These are phyloP conservation scores for Matsumurasca onukii DNA, from an alignment of 1,140 invertebrate species.

Conservation along the genomic window DNA sequence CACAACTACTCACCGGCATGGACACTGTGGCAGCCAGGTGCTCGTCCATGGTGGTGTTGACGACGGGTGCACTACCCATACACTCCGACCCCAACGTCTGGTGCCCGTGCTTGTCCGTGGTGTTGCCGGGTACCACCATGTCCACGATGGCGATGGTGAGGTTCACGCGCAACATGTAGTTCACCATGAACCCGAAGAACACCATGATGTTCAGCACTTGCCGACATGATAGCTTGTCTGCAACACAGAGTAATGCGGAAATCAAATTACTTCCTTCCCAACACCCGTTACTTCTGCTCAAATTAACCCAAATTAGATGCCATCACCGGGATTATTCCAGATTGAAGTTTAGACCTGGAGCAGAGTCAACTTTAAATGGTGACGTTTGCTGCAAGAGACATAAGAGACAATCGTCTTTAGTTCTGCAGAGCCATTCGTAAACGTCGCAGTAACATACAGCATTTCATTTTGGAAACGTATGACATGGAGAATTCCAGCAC, in stretches of 20 bases:
- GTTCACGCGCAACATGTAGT: slow-evolving; percentile 86
- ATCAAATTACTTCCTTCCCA: too few relatives aligned
- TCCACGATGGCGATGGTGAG: slow-evolving; percentile 87
- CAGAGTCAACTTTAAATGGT: too few relatives aligned
- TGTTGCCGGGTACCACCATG: slow-evolving; percentile 66
- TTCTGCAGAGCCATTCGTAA: too few relatives aligned
- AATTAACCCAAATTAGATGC: too few relatives aligned
- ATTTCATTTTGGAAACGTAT: too few relatives aligned
- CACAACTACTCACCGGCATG: not conserved
- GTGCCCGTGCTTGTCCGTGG: slow-evolving; percentile 36
- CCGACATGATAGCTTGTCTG: slow-evolving; percentile 71
- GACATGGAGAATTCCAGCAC: too few relatives aligned
- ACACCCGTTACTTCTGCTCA: too few relatives aligned
- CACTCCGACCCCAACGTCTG: not conserved
- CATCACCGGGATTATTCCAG: too few relatives aligned
- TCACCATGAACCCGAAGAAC: slow-evolving; percentile 82
- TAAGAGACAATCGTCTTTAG: too few relatives aligned
- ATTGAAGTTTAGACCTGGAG: too few relatives aligned
- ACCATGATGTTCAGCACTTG: slow-evolving; percentile 82
- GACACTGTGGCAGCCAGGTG: not conserved
- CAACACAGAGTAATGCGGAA: slow-evolving; percentile 44
- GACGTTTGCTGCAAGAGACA: too few relatives aligned
- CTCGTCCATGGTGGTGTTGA: slow-evolving; percentile 14
- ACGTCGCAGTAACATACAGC: too few relatives aligned
- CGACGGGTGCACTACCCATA: not conserved